These are phyloP conservation scores for Tiaroga cobitis DNA, from an alignment of 2,797 vertebrate species.

Conservation along the genomic window DNA sequence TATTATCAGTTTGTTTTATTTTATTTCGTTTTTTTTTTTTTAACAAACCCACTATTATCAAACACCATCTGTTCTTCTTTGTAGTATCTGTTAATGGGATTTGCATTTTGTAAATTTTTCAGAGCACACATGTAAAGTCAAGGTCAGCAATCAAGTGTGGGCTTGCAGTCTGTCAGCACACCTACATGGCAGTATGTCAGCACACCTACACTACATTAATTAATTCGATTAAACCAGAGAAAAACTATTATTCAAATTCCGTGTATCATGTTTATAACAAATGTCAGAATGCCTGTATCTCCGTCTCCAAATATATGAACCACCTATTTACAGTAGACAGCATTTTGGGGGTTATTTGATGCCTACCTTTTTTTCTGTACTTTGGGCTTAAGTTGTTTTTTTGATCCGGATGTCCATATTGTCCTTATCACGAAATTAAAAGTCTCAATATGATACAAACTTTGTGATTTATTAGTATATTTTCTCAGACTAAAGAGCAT, in stretches of 20 bases:
- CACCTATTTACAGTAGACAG: background rate
- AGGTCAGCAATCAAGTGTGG: slow-evolving; percentile 8
- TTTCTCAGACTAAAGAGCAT: slow-evolving; percentile 64
- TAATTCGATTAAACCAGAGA: background rate
- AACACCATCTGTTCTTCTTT: background rate
- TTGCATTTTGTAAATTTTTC: background rate
- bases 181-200: background rate
- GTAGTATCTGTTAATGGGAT: background rate
- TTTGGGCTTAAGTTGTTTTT: slow-evolving; percentile 55
- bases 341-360: background rate
- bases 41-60: background rate
- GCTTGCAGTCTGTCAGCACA: background rate
- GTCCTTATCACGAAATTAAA: slow-evolving; percentile 49
- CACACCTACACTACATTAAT: background rate
- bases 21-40: background rate
- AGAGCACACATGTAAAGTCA: background rate
- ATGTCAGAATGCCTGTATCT: background rate
- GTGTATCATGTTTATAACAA: background rate
- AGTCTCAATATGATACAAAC: slow-evolving; percentile 25
- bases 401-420: slow-evolving; percentile 59
- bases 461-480: slow-evolving; percentile 51
- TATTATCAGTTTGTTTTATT: background rate
- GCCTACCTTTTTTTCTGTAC: slow-evolving; percentile 56
- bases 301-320: background rate
- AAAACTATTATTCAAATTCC: background rate